These are phyloP conservation scores for Ptiloglossa arizonensis DNA, from an alignment of 1,140 invertebrate genomes.

Conservation along the genomic window DNA sequence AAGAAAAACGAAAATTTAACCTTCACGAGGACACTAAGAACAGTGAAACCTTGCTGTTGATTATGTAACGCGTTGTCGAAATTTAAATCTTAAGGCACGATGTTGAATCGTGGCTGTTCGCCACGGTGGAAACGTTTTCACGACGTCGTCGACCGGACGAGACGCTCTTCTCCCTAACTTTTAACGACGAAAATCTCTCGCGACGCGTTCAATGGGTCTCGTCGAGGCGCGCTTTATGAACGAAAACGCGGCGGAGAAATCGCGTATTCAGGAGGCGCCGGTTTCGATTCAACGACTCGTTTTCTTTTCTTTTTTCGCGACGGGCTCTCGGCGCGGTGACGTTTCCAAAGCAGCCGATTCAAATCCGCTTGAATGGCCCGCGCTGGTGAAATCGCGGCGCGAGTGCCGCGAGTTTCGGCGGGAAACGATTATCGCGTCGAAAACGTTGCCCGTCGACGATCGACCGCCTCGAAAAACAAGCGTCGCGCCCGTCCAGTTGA, in stretches of 20 bases:
- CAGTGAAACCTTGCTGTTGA: too few relatives aligned
- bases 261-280: background rate
- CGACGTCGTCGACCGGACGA: too few relatives aligned
- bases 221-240: background rate
- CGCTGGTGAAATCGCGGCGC: too few relatives aligned
- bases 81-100: too few relatives aligned
- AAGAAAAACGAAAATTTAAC: too few relatives aligned
- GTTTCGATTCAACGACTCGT: slow-evolving; percentile 34
- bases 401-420: slow-evolving; percentile 34
- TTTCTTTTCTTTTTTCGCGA: too few relatives aligned
- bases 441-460: slow-evolving; percentile 41
- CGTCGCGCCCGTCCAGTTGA: slow-evolving; percentile 29
- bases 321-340: background rate
- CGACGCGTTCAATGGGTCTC: background rate
- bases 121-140: background rate
- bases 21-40: too few relatives aligned
- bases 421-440: slow-evolving; percentile 53
- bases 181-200: background rate
- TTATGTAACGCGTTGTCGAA: too few relatives aligned
- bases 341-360: slow-evolving; percentile 33
- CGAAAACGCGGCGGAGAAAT: background rate
- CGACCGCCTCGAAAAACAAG: slow-evolving; percentile 43
- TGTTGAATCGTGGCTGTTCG: slow-evolving; percentile 2
- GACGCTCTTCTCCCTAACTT: too few relatives aligned
- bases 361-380: slow-evolving; percentile 19